Base-by-base conservation (phyloP, 2,113 vertebrate genomes). In the Amphiprion ocellaris region DNA sequence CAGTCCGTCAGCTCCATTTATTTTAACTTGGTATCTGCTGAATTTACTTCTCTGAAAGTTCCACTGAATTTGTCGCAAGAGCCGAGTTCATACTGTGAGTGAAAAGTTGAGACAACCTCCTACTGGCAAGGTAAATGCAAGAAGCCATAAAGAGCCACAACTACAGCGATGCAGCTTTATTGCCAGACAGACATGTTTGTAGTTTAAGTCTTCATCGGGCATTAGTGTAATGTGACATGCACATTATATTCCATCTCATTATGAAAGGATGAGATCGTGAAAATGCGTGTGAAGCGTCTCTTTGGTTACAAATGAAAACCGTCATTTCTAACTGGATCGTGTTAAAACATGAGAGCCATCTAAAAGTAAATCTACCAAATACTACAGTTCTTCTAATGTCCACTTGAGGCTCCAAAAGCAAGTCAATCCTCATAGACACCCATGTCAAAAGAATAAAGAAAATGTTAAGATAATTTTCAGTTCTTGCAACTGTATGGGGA, bases 251-350 rank as follows among this genome's bases (percentile, higher is more conserved):
- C 17, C 49, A 52, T n/a, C 15, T 52, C 49, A 19, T 52, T n/a
- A 16, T 21, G 15, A 59, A 66, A 37, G 28, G 63, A 14, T 5
- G 0, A 23, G 44, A 10, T 39, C 2, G 11, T 24, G 41, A 64
- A 3, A 17, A 9, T 21, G 30, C 24, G 28, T 47, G 33, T 65
- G 49, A 59, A 33, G 78, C 65, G 24, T 49, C 47, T 52, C 3
- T 39, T 33, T 30, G 41, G 39, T 72, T 62, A 41, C 17, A 68
- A 79, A 47, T 60, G 71, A 71, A 60, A 1, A 30, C 33, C 54
- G 65, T 74, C 69, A 77, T 69, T 78, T 72, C 46, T 68, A 60
- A 23, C 67, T 64, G 60, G 73, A 47, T 56, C n/a, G 62, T 16
- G 52, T 41, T 71, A 41, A 82, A 63, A 69, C 77, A 73, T 65